These are phyloP conservation scores for Oreochromis mossambicus DNA, from an alignment of 2,797 vertebrate species.

Conservation along the genomic window DNA sequence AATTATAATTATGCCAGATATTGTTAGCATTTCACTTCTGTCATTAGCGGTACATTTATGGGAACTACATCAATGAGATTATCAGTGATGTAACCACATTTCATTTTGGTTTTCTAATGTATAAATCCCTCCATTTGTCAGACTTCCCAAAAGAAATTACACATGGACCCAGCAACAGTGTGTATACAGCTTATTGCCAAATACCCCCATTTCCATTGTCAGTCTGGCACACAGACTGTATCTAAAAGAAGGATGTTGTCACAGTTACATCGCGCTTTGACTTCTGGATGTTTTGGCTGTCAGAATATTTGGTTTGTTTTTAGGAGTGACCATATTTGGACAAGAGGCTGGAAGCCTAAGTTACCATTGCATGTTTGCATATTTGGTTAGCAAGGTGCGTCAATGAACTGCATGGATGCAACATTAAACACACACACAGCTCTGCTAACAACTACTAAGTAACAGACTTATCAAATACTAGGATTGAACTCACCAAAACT, in stretches of 20 bases:
- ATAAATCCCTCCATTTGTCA: not conserved
- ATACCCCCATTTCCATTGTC: not conserved
- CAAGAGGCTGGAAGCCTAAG: not conserved
- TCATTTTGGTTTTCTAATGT: not conserved
- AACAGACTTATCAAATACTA: not conserved
- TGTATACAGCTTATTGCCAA: not conserved
- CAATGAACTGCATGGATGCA: not conserved
- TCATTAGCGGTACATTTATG: not conserved
- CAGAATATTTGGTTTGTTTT: not conserved
- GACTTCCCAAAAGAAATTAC: not conserved
- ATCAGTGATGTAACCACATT: not conserved
- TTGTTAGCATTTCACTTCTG: not conserved
- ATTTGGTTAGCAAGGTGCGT: not conserved
- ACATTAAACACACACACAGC: not conserved
- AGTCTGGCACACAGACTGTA: not conserved
- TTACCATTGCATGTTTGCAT: not conserved
- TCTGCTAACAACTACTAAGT: not conserved
- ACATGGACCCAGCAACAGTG: not conserved
- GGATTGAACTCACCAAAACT: not conserved
- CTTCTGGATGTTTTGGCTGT: not conserved
- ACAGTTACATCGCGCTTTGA: not conserved
- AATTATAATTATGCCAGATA: not conserved
- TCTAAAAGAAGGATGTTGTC: not conserved
- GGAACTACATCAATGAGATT: not conserved
- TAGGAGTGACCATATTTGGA: not conserved